A percentile compares a stretch with the other conserved stretches of the same genome.
These are phyloP conservation scores for Seladonia tumulorum DNA, from an alignment of 2,888 invertebrate species.

Conservation along the genomic window DNA sequence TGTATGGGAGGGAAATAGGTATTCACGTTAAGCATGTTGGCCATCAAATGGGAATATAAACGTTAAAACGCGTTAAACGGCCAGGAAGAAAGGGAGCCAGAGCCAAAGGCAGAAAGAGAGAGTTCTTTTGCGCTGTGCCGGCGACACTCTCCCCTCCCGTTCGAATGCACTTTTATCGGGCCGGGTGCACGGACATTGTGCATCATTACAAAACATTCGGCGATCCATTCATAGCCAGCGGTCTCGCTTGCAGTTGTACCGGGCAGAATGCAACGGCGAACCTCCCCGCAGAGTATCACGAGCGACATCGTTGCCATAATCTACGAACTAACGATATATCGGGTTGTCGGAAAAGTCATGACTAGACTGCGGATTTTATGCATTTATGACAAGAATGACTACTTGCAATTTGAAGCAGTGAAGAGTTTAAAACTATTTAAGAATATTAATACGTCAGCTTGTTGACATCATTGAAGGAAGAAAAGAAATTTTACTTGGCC, in stretches of 20 bases:
- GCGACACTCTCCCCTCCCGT: slow-evolving; percentile 26
- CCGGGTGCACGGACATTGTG: slow-evolving; percentile 53
- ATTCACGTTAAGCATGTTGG: background rate
- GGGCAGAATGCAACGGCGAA: slow-evolving; percentile 13
- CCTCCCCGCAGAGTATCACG: background rate
- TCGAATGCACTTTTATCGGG: slow-evolving; percentile 55
- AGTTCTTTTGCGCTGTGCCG: slow-evolving; percentile 26
- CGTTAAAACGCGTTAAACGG: slow-evolving; percentile 53
- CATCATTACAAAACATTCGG: slow-evolving; percentile 69
- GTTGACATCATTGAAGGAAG: no score
- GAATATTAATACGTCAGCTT: no score
- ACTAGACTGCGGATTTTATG: no score
- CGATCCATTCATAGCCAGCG: slow-evolving; percentile 63
- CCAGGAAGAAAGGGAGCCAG: slow-evolving; percentile 7
- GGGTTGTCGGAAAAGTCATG: no score
- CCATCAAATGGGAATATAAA: slow-evolving; percentile 43
- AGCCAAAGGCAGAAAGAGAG: slow-evolving; percentile 24
- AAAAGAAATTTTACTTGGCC: no score
- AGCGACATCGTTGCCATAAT: background rate
- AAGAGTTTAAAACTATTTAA: no score
- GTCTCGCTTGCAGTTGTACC: slow-evolving; percentile 34
- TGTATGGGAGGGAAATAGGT: background rate
- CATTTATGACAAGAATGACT: no score
- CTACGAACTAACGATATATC: background rate
- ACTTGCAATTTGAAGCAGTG: no score